Evolutionary conservation across 1,140 invertebrate species (phyloP), one percentile per base, ranked within the genome.

Genomic region (Eurosta solidaginis): DNA sequence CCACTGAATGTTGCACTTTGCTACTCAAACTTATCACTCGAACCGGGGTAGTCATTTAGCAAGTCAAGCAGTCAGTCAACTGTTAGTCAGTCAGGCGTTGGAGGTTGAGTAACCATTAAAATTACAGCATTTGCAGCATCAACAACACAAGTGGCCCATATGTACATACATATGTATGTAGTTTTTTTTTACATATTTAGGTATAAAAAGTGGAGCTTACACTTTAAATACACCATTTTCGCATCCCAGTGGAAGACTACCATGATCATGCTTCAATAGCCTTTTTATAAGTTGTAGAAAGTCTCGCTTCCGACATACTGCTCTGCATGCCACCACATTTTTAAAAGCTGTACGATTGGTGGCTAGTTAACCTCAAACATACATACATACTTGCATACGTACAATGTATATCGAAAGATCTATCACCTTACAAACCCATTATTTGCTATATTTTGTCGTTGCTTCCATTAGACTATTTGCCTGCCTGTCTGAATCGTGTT

Each of bases 1-100:
- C 59, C 59, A 68, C 59, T 68, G 59, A 6, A 68, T 68, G 29
- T 68, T 68, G 59, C 59, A 68, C 59, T 68, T 68, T 68, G 54
- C 54, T 59, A 59, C 54, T 59, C 54, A 59, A 36, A 59, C 54
- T 29, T 29, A 10, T 40, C 59, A 40, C 14, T 40, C 33, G 33
- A 33, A 68, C 27, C n/a, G n/a, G 59, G 59, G 27, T 20, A 52
- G 49, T 25, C n/a, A 52, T 20, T 52, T 25, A 25, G 59, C 25
- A 17, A 68, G 59, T n/a, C 33, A 68, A 14, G 36, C n/a, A 36
- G 54, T 25, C 54, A 63, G 54, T 63, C 54, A 63, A n/a, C 17
- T 12, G 54, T 29, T 54, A 54, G 50, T 22, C 6, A 22, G 9
- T 54, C 54, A 63, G n/a, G 36, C 33, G 22, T 14, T 47, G 59